These are phyloP conservation scores for Bradypus variegatus DNA, from an alignment of 2,797 vertebrate species.

Conservation along the genomic window DNA sequence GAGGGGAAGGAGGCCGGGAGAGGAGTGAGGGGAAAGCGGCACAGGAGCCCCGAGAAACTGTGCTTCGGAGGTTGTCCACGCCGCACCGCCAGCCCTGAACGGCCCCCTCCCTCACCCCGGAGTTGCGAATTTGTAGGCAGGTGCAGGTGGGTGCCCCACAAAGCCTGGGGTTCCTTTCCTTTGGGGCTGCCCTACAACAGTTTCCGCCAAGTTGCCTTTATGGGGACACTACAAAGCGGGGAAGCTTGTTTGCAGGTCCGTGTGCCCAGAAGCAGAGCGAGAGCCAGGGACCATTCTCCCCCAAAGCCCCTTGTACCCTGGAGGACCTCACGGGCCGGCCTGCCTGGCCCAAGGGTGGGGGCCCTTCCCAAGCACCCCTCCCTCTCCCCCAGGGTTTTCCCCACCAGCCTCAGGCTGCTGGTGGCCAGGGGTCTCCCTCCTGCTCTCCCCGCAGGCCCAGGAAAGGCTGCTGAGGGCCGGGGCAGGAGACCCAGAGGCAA, in stretches of 20 bases:
- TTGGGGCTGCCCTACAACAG: no score
- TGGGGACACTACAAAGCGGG: no score
- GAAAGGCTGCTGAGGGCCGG: not conserved
- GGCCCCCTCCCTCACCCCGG: no score
- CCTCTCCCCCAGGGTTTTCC: not conserved
- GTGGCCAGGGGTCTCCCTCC: not conserved
- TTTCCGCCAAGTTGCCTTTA: no score
- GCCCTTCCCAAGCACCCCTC: not conserved
- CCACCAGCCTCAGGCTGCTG: conserved; percentile 12
- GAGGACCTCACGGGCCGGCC: not conserved
- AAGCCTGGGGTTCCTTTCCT: not conserved
- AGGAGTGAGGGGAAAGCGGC: not conserved
- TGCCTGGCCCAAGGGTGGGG: not conserved
- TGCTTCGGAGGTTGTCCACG: no score
- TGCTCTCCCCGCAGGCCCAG: not conserved
- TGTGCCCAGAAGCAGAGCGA: no score
- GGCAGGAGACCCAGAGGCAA: not conserved
- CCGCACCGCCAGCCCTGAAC: not conserved
- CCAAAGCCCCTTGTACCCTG: not conserved
- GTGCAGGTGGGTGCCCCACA: not conserved
- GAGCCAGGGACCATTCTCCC: not conserved
- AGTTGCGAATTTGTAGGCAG: not conserved
- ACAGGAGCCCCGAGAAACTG: not conserved
- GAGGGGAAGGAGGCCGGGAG: not conserved
- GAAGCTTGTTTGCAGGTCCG: no score